Evolutionary conservation across 2,113 vertebrate species (phyloP), one percentile per base, ranked within the genome.

Genomic region (Spea bombifrons): DNA sequence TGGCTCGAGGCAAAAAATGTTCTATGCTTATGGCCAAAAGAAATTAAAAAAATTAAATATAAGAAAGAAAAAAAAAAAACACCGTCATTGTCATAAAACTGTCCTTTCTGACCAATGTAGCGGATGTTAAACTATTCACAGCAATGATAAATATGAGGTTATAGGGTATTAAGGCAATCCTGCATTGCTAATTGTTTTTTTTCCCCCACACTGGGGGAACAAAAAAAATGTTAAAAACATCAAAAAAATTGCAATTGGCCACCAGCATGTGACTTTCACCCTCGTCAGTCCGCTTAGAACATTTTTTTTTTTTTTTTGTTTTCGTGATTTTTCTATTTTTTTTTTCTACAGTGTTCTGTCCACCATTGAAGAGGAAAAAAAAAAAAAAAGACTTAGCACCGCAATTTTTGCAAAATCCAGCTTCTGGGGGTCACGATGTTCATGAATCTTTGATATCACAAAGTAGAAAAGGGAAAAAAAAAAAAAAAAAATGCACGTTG

Each of bases 131-230:
- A 30, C 12, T 7, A 8, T n/a, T 43, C 48, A 71, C 13, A 59
- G 48, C 48, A 49, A 9, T 9, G 15, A 43, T 47, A 57, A 12
- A 50, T 61, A 59, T 47, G 55, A 63, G 66, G 55, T 71, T 8
- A 78, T 55, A 45, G 55, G n/a, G 8, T 13, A 45, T 76, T 78
- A 78, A 63, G 76, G 67, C 57, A 49, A 63, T 43, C 46, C 48
- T 43, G 48, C 13, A 45, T 55, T 76, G 43, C 50, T 66, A 66
- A 17, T 12, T 50, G 61, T 65, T 30, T 30, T 30, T 30, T 30
- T 30, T 30, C 30, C 30, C 30, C 30, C 10, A 50, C 9, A 30
- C 59, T 15, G 9, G 12, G n/a, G 65, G 12, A 49, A 30, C 2
- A 8, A 45, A 12, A 75, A 15, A 52, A 4, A 68, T 47, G 30